Base-by-base conservation (phyloP, 2,113 vertebrate species). In the Microcebus ravelobensis region DNA sequence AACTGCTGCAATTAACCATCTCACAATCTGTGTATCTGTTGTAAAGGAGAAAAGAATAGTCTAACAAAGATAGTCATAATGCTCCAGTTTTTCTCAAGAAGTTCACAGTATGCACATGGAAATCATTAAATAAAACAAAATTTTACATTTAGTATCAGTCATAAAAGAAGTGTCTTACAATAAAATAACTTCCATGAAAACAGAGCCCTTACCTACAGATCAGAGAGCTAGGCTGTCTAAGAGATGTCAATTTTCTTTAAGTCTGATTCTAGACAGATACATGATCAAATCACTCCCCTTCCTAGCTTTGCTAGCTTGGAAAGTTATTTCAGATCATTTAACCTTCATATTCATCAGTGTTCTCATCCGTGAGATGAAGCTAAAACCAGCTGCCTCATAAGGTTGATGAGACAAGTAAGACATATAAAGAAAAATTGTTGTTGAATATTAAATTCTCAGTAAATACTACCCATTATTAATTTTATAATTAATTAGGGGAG, bases 41-140 rank as follows among this genome's bases (percentile, higher is more conserved):
- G 23, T 74, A 93, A 91, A 82, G 59, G 52, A 89, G 67, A 57
- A 91, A 85, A 94, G 11, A 48, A 80, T 73, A 61, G 13, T 59
- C 87, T 87, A 52, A 74, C 50, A 90, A 93, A 92, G 48, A 81
- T 39, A 79, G 27, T 45, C 27, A 55, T 67, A 27, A 9, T 10
- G 42, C 61, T 93, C 21, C 13, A 29, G 9, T 80, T 85, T 95
- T 94, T 65, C 55, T 89, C 39, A 90, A 71, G 76, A 86, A 88
- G 50, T 90, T 93, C 21, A 45, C n/a, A 12, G 8, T 61, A 36
- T 5, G 8, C 8, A 95, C 42, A 50, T 50, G 52, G 59, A 59
- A 81, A 76, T 88, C 23, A 50, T 70, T 94, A 94, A 80, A 52
- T 45, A 73, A 96, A 74, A 70, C 20, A 76, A 89, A 91, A 87